Percentiles rank a stretch among this genome's conserved stretches.
Conservation (phyloP, 2,797 vertebrate species). For the Cetoscarus ocellatus region DNA sequence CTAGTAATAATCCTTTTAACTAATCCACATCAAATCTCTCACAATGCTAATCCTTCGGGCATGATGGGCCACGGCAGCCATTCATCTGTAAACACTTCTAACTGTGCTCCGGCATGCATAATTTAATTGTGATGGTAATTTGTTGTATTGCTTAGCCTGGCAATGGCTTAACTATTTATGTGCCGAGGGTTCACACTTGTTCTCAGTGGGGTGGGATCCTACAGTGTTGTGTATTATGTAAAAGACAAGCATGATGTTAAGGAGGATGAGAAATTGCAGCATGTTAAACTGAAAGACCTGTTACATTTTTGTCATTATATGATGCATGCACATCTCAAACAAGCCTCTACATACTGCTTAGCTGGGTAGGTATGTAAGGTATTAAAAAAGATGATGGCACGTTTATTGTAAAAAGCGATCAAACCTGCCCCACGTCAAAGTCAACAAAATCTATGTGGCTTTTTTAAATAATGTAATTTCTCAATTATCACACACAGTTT, state of each 20-base stretch:
- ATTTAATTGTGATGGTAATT: conserved; percentile 77
- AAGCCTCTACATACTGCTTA: no score
- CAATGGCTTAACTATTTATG: conserved; percentile 63
- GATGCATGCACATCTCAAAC: no score
- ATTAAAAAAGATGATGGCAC: no score
- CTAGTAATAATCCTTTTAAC: conserved; percentile 82
- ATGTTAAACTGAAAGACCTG: conserved; percentile 20
- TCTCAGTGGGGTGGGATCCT: conserved; percentile 33
- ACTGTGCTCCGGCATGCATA: conserved; percentile 69
- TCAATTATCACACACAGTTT: no score
- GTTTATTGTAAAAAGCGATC: no score
- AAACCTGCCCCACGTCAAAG: no score
- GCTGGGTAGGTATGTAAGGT: no score
- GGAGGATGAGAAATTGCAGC: conserved; percentile 19
- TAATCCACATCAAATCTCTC: conserved; percentile 81
- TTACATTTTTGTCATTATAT: background rate
- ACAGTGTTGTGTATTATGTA: conserved; percentile 39
- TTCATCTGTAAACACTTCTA: conserved; percentile 68
- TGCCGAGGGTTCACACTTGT: conserved; percentile 41
- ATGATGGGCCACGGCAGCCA: conserved; percentile 62
- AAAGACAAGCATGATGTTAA: conserved; percentile 30
- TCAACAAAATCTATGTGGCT: no score
- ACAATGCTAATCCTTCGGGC: conserved; percentile 73
- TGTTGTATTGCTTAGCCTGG: conserved; percentile 59
- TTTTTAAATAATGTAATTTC: no score